phyloP scores from a whole-genome alignment of 23 tunicate genomes.

The Botrylloides violaceus region DNA sequence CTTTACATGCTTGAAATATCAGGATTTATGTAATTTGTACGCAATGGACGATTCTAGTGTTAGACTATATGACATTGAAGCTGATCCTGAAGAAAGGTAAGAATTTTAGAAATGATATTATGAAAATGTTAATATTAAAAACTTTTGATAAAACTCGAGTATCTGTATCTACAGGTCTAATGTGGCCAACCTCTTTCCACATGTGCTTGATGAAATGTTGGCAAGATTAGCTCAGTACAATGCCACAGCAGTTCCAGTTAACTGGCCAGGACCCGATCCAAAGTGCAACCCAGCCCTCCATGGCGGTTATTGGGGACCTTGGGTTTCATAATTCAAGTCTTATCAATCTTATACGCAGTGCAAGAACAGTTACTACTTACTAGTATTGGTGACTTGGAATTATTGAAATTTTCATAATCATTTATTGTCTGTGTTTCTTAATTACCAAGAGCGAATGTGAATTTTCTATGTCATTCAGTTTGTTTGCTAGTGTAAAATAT shows the following conservation, averaged over 20 bases:
- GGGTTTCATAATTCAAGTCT: slow-evolving; percentile 34
- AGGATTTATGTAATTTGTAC: slow-evolving; percentile 6
- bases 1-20: slow-evolving; percentile 26
- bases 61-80: slow-evolving; percentile 57
- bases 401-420: too few species aligned
- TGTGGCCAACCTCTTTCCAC: slow-evolving; percentile 46
- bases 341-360: too few species aligned
- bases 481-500: too few species aligned
- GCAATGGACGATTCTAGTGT: slow-evolving; percentile 49
- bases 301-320: slow-evolving; percentile 88
- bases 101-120: too few species aligned
- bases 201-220: slow-evolving; percentile 63
- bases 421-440: too few species aligned
- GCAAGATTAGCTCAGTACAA: slow-evolving; percentile 64
- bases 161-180: slow-evolving; percentile 7
- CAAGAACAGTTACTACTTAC: too few species aligned
- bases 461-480: too few species aligned
- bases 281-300: slow-evolving; percentile 51
- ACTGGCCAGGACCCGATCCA: slow-evolving; percentile 54
- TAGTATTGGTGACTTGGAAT: too few species aligned
- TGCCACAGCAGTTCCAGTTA: slow-evolving; percentile 73
- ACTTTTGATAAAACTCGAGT: background rate
- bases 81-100: slow-evolving; percentile 71
- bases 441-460: too few species aligned
- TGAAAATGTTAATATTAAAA: too few species aligned